Evolutionary conservation across 2,888 invertebrate species (phyloP).

Genomic region (Andrena hattorfiana): DNA sequence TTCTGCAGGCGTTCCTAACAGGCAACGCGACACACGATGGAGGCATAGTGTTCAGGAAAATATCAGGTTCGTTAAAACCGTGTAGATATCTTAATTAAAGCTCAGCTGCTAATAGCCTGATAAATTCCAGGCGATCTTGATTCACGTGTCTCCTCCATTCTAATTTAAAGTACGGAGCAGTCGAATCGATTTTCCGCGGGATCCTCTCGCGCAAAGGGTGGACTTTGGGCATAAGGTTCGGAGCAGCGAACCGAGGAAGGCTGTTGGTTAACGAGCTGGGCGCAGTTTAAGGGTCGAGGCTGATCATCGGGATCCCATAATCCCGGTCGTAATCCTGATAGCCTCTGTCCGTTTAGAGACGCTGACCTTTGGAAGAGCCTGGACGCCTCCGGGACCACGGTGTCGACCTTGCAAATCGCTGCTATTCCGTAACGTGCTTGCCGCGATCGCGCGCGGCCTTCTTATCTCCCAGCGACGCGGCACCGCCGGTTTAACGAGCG

Average conservation of each 20-base stretch:
- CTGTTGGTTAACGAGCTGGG: slow-evolving; percentile 50
- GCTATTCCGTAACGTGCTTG: not conserved
- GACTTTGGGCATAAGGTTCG: not conserved
- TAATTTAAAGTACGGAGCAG: too few species aligned
- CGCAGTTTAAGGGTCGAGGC: slow-evolving; percentile 46
- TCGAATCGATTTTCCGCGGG: not conserved
- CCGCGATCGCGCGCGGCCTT: not conserved
- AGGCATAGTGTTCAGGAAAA: too few species aligned
- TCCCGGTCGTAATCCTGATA: slow-evolving; percentile 55
- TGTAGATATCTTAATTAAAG: not conserved
- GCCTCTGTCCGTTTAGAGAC: slow-evolving; percentile 22
- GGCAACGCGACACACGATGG: not conserved
- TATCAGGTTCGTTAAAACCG: too few species aligned
- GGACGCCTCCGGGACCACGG: slow-evolving; percentile 6
- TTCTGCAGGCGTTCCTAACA: not conserved
- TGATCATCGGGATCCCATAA: slow-evolving; percentile 49
- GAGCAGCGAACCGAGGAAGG: slow-evolving; percentile 27
- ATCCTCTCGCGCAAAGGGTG: not conserved
- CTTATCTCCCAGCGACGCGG: slow-evolving; percentile 5
- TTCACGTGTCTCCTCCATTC: too few species aligned
- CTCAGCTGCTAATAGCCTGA: too few species aligned
- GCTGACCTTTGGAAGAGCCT: slow-evolving; percentile 21
- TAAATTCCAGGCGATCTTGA: too few species aligned
- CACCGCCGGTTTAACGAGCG: not conserved
- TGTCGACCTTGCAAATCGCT: slow-evolving; percentile 23